Conservation (phyloP, 35 echinoderm and acorn worm genomes). For the Stichopus chloronotus region DNA sequence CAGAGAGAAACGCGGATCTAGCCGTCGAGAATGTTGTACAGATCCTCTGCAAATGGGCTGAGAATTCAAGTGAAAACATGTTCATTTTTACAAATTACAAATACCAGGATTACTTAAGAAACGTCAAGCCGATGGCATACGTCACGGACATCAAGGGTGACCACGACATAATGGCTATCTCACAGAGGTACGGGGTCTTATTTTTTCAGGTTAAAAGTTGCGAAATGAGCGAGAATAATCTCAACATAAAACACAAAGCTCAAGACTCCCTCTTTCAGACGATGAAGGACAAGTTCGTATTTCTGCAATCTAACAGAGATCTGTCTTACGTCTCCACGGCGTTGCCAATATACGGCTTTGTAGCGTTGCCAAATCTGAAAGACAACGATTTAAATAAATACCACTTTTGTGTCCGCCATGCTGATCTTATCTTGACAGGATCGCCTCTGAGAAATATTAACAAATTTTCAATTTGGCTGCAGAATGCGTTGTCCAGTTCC, state of each 20-base stretch:
- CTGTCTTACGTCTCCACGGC: conserved; percentile 1
- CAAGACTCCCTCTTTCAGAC: conserved; percentile 1
- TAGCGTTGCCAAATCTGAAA: conserved; percentile 1
- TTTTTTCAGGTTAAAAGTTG: conserved; percentile 60
- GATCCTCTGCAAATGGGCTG: conserved; percentile 37
- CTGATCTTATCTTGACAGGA: not conserved
- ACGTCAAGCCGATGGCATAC: not conserved
- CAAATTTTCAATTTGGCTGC: conserved; percentile 7
- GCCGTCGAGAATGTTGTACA: conserved; percentile 28
- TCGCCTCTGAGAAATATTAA: not conserved
- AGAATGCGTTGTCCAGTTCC: not conserved
- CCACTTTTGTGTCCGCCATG: not conserved
- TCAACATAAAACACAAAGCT: conserved; percentile 36
- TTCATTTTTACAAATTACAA: conserved; percentile 60
- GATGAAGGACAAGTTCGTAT: conserved; percentile 58
- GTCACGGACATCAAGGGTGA: conserved; percentile 34
- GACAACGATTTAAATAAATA: conserved; percentile 3
- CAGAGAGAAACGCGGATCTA: conserved; percentile 21
- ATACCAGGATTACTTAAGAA: conserved; percentile 34
- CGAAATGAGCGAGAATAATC: not conserved
- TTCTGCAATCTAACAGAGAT: conserved; percentile 55
- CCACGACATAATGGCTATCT: conserved; percentile 56
- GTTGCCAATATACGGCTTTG: conserved; percentile 30
- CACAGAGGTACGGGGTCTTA: conserved; percentile 15
- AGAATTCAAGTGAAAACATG: conserved; percentile 13